Evolutionary conservation across 2,797 vertebrate genomes (phyloP).

Genomic region (Botia almorhae): DNA sequence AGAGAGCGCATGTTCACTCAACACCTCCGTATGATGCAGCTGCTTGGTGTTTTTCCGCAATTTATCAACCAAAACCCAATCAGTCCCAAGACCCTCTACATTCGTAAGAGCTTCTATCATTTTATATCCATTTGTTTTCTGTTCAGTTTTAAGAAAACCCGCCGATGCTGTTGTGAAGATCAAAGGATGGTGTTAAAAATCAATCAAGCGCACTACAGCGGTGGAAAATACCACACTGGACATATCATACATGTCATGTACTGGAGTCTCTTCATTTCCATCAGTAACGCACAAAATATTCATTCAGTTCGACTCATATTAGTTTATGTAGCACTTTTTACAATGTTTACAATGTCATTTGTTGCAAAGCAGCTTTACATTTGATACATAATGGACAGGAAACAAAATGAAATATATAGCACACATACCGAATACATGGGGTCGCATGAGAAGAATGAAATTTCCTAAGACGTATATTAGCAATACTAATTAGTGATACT

Average conservation of each 20-base stretch:
- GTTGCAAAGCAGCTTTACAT: too few species aligned
- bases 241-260: background rate
- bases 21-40: conserved; percentile 13
- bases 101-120: conserved; percentile 7
- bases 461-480: too few species aligned
- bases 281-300: background rate
- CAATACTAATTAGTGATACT: too few species aligned
- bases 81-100: conserved; percentile 44
- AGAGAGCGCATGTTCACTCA: conserved; percentile 14
- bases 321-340: too few species aligned
- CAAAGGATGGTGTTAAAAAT: background rate
- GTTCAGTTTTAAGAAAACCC: conserved; percentile 34
- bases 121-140: conserved; percentile 45
- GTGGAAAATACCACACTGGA: background rate
- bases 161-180: background rate
- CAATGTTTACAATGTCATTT: too few species aligned
- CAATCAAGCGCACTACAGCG: conserved; percentile 6
- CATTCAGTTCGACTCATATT: background rate
- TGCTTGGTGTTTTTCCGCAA: conserved; percentile 32
- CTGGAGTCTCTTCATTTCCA: too few species aligned
- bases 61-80: conserved; percentile 59
- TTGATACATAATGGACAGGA: too few species aligned
- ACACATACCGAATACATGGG: too few species aligned
- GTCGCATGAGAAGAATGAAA: too few species aligned
- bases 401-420: too few species aligned